Conservation (phyloP, 1,140 invertebrate genomes). For the Thaumetopoea pityocampa region DNA sequence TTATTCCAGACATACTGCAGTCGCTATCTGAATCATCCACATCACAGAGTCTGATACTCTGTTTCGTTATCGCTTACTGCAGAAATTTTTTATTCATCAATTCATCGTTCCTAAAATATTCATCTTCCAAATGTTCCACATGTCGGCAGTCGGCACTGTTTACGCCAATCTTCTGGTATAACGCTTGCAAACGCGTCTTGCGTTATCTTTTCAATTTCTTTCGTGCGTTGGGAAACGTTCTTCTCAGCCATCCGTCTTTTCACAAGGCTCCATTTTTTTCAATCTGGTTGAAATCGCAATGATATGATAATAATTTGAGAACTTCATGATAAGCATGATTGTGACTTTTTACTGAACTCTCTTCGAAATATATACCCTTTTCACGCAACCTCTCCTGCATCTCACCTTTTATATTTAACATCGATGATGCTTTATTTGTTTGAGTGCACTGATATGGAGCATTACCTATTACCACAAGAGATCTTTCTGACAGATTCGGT, state of each 20-base stretch:
- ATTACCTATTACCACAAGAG: too few species aligned
- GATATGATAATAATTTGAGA: conserved; percentile 6
- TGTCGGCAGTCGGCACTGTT: conserved; percentile 21
- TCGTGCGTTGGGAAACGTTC: conserved; percentile 23
- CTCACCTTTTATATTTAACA: too few species aligned
- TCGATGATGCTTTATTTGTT: too few species aligned
- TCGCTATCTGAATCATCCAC: too few species aligned
- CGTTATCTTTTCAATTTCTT: conserved; percentile 23
- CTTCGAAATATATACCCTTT: conserved; percentile 16
- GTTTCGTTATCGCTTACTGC: conserved; percentile 18
- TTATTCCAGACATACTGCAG: too few species aligned
- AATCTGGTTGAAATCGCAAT: conserved; percentile 15
- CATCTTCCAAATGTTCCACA: conserved; percentile 24
- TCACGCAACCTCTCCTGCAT: conserved; percentile 14
- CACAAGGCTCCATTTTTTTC: conserved; percentile 7
- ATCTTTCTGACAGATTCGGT: too few species aligned
- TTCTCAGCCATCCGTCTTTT: conserved; percentile 24
- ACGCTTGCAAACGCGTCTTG: conserved; percentile 23
- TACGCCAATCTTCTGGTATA: conserved; percentile 20
- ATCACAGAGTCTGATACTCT: conserved; percentile 14
- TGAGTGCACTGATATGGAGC: too few species aligned
- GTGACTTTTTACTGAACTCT: conserved; percentile 22
- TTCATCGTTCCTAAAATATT: conserved; percentile 19
- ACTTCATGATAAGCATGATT: conserved; percentile 9
- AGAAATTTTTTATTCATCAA: conserved; percentile 18